Evolutionary conservation across 2,797 vertebrate species (phyloP), one percentile per base, ranked within the genome.

Genomic region (Astyanax mexicanus): DNA sequence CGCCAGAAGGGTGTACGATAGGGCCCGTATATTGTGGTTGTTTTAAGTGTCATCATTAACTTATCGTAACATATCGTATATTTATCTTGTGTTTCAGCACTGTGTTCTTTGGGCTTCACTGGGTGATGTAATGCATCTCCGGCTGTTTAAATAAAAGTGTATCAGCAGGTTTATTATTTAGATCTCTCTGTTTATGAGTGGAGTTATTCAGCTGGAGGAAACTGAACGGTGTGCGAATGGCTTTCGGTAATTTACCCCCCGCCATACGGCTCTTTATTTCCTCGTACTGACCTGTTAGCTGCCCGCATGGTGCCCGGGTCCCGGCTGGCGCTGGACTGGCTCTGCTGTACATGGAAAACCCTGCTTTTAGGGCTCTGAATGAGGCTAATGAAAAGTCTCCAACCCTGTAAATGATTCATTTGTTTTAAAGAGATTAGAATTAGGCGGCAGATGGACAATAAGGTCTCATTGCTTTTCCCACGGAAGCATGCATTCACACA

Each of bases 401-500:
- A 80, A 80, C 79, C 49, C 80, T 88, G 84, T 84, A 89, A 85
- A 88, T 89, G 88, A 84, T 89, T 77, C 71, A 85, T 90, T 87
- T 84, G 82, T 86, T 85, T 86, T 81, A 81, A 78, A 81, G 81
- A 76, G 77, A 87, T 86, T 81, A 84, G 80, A 84, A 86, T 87
- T 82, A 72, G 80, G 69, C 78, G 84, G 79, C 86, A 91, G 89
- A 91, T 90, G 86, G 86, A 81, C 81, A 83, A 86, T 81, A 83
- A 80, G 65, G 70, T 77, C 74, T 71, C 42, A 54, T 57, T 72
- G 42, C 65, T 47, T 74, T 60, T 17, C 66, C 52, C 44, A 75
- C 55, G 66, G 51, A 73, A 51, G 58, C 54, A 67, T 35, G 58
- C 67, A 78, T 27, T 44, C 52, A 72, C 54, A 27, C 35, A 61